Base-by-base conservation (phyloP, 2,888 invertebrate species). In the Amiota mariae region DNA sequence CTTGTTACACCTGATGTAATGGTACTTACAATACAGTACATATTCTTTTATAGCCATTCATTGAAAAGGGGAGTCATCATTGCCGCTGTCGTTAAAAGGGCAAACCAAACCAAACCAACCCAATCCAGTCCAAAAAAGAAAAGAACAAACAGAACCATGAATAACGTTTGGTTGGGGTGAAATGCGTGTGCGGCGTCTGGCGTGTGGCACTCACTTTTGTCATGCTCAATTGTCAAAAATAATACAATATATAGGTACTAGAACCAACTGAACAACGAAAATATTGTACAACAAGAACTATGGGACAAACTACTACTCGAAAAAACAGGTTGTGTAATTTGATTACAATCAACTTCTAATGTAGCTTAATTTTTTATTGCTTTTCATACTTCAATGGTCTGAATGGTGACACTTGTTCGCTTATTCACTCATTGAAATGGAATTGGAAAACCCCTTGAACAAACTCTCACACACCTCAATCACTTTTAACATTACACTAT, bases 301-400 rank as follows among this genome's bases (percentile, higher is more conserved):
- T 36, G 6, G 36, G 36, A 36, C 36, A 57, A 73, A 64, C 76
- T 61, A 71, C 13, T 71, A 73, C 56, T n/a, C 13, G 18, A 20
- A 47, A 78, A 75, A 85, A 86, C 87, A 87, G 88, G 87, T 87
- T 88, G 85, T 82, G 84, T 84, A 87, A 86, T 85, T 86, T 87
- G 88, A 87, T 88, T 86, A 87, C 82, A 87, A 88, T 88, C 87
- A 85, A 85, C 78, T 81, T 83, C 80, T 81, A 88, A 88, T 86
- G 82, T 77, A 83, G 82, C 79, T 77, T 36, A 36, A 36, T 36
- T 36, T 36, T 2, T 36, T 48, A 2, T 66, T 15, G 48, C 18
- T 13, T 15, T 8, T 4, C 54, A 8, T 54, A 54, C 63, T 63
- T n/a, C 36, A 13, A 48, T 10, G 24, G 15, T 36, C 10, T 63